These are phyloP conservation scores for Spilarctia lutea DNA, from an alignment of 2,888 invertebrate species.

Conservation along the genomic window DNA sequence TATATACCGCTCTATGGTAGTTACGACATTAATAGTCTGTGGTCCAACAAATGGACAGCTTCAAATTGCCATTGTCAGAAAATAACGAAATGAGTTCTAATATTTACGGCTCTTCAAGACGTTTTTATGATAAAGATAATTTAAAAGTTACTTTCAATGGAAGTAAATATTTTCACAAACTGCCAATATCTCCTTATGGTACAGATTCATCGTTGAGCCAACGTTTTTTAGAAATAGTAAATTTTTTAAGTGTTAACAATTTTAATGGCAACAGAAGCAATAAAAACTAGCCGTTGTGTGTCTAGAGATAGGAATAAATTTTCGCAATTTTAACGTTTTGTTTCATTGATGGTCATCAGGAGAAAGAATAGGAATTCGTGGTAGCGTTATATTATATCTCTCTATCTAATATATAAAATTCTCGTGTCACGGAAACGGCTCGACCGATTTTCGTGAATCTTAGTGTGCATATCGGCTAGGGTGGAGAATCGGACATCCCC, in stretches of 20 bases:
- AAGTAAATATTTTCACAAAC: background rate
- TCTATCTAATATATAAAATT: too few relatives aligned
- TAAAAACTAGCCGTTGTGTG: too few relatives aligned
- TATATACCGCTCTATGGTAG: background rate
- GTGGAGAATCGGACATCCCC: too few relatives aligned
- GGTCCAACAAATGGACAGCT: background rate
- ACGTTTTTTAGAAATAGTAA: background rate
- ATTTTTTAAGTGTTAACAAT: background rate
- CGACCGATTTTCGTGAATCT: too few relatives aligned
- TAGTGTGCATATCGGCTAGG: too few relatives aligned
- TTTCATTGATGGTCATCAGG: too few relatives aligned
- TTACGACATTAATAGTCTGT: conserved; percentile 3
- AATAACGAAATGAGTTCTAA: background rate
- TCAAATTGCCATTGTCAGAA: background rate
- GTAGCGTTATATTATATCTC: too few relatives aligned
- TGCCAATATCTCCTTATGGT: background rate
- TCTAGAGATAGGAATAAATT: too few relatives aligned
- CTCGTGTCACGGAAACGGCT: too few relatives aligned
- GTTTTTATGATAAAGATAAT: background rate
- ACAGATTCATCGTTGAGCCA: background rate
- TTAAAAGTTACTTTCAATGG: background rate
- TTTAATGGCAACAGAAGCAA: background rate
- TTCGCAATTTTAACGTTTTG: too few relatives aligned
- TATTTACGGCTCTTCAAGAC: background rate
- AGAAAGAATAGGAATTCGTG: too few relatives aligned